A percentile compares a stretch with the other conserved stretches of the same genome.
Conservation (phyloP, 2,888 invertebrate species). For the Alitta virens region DNA sequence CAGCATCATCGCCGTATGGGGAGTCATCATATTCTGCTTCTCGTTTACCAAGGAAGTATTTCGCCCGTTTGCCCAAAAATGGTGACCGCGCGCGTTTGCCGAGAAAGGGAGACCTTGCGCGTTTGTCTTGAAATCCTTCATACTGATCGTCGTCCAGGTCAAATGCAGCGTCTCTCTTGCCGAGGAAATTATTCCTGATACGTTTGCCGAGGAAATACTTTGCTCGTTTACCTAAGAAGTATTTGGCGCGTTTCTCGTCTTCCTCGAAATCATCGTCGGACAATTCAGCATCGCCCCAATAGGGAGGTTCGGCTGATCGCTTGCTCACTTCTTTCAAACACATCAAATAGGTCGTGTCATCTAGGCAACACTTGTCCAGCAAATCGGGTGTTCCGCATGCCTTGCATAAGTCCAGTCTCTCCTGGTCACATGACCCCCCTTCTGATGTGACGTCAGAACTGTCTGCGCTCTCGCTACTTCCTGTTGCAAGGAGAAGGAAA, state of each 20-base stretch:
- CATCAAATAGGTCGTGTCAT: too few species aligned
- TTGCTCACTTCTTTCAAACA: too few species aligned
- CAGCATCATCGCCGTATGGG: not conserved
- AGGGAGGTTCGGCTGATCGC: too few species aligned
- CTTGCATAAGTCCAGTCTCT: too few species aligned
- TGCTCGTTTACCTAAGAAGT: conserved; percentile 13
- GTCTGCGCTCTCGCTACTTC: too few species aligned
- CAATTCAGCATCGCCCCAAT: too few species aligned
- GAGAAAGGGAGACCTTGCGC: not conserved
- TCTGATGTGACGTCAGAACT: too few species aligned
- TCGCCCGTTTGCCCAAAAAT: conserved; percentile 13
- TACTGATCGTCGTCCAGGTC: not conserved
- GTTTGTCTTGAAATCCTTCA: not conserved
- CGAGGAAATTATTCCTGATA: not conserved
- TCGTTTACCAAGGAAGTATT: conserved; percentile 15
- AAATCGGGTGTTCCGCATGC: too few species aligned
- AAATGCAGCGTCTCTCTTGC: not conserved
- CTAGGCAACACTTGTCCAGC: too few species aligned
- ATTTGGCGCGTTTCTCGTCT: conserved; percentile 8
- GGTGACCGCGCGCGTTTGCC: not conserved
- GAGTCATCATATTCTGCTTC: not conserved
- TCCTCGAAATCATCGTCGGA: not conserved
- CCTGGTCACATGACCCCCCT: too few species aligned
- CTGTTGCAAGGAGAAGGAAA: too few species aligned
- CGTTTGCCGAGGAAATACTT: conserved; percentile 16